Percentiles rank a stretch among this genome's conserved stretches.
These are phyloP conservation scores for Drepanosiphum platanoidis DNA, from an alignment of 2,888 invertebrate species.

Conservation along the genomic window DNA sequence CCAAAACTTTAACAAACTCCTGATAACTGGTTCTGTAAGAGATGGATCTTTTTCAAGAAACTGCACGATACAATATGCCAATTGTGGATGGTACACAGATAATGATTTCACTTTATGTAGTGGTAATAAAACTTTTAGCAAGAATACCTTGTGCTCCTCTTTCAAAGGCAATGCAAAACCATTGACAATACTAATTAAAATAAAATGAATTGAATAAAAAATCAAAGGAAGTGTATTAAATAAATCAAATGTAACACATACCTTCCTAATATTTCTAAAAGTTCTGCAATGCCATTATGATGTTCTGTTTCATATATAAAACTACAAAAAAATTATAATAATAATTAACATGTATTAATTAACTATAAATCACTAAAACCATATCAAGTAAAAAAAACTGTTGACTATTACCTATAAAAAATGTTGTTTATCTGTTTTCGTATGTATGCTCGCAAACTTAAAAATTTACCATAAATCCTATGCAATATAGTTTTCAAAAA, in stretches of 20 bases:
- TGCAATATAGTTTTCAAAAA: conserved; percentile 97
- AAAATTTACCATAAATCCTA: conserved; percentile 97
- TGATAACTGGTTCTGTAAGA: conserved; percentile 93
- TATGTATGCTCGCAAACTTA: conserved; percentile 94
- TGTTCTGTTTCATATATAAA: conserved; percentile 99
- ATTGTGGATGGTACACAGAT: conserved; percentile 95
- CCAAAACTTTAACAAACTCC: conserved; percentile 95
- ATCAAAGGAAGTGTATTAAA: neutral
- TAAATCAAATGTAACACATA: conserved; percentile 66
- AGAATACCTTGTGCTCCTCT: conserved; percentile 97
- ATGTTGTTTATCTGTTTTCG: conserved; percentile 98
- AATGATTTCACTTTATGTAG: conserved; percentile 96
- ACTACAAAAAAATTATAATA: conserved; percentile 70
- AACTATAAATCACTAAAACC: neutral
- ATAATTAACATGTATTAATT: conserved; percentile 1
- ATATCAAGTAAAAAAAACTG: no score
- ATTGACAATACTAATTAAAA: conserved; percentile 86
- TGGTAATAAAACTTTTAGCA: conserved; percentile 92
- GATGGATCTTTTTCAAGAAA: conserved; percentile 98
- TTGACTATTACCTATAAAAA: conserved; percentile 78
- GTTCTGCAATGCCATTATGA: conserved; percentile 96
- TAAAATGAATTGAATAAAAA: conserved; percentile 14
- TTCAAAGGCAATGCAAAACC: conserved; percentile 98
- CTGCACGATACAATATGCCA: conserved; percentile 98
- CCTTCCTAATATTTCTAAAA: conserved; percentile 95